Percentiles rank a stretch among this genome's conserved stretches.
Conservation (phyloP, 1,140 invertebrate species). For the Tetramorium simillimum region DNA sequence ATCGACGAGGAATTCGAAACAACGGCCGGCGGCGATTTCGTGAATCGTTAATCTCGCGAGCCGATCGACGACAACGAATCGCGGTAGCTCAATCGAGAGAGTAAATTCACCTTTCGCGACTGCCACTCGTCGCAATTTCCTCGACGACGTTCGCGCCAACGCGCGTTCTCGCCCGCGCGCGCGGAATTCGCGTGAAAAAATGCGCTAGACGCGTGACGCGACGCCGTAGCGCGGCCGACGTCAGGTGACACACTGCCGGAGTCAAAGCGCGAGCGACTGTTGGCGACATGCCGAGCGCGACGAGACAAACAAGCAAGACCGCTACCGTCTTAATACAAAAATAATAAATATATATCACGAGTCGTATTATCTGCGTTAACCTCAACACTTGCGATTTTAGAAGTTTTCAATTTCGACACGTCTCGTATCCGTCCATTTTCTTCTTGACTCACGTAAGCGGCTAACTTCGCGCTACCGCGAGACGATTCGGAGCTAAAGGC, state of each 20-base stretch:
- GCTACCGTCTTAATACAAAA: too few relatives aligned
- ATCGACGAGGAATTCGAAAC: background rate
- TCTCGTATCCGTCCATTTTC: too few relatives aligned
- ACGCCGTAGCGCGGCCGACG: background rate
- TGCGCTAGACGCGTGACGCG: too few relatives aligned
- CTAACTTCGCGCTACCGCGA: background rate
- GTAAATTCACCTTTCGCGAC: background rate
- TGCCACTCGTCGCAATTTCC: background rate
- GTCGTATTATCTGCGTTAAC: too few relatives aligned
- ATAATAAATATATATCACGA: too few relatives aligned
- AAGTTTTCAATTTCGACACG: too few relatives aligned
- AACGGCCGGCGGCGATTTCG: background rate
- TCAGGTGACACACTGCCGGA: background rate
- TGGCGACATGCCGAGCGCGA: background rate
- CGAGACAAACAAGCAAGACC: background rate
- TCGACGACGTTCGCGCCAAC: background rate
- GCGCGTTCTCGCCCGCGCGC: too few relatives aligned
- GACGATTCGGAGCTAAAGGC: background rate
- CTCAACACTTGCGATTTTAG: too few relatives aligned
- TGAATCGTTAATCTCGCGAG: too few relatives aligned
- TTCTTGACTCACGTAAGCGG: background rate
- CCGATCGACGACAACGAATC: background rate
- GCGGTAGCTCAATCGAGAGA: background rate
- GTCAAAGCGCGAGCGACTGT: background rate
- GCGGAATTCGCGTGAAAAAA: background rate